Conservation (phyloP, 1,140 invertebrate species). For the Drusus annulatus region DNA sequence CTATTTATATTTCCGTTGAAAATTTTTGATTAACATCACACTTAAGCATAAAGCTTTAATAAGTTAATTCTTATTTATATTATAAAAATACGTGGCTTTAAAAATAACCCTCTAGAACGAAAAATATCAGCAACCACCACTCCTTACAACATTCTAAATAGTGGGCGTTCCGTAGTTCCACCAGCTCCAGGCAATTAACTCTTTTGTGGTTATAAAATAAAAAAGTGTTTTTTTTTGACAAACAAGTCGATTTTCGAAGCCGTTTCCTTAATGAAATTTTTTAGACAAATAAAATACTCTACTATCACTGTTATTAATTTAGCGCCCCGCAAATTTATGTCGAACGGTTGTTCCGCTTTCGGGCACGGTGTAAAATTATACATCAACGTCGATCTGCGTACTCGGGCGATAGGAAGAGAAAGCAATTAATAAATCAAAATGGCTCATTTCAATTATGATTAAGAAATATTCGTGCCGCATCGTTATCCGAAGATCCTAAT, state of each 20-base stretch:
- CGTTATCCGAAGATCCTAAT: conserved; percentile 15
- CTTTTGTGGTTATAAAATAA: too few species aligned
- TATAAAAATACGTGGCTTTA: too few species aligned
- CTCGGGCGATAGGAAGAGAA: conserved; percentile 35
- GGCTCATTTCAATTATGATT: conserved; percentile 41
- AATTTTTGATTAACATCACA: too few species aligned
- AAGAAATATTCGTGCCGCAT: conserved; percentile 21
- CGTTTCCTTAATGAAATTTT: background rate
- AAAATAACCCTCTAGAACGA: too few species aligned
- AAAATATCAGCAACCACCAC: too few species aligned
- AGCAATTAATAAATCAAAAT: conserved; percentile 47
- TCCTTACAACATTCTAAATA: too few species aligned
- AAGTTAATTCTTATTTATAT: too few species aligned
- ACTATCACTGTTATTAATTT: background rate
- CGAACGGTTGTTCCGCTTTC: conserved; percentile 14
- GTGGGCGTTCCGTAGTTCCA: too few species aligned
- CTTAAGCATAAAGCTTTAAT: too few species aligned
- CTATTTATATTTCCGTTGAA: too few species aligned
- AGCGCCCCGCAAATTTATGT: background rate
- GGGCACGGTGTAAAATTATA: conserved; percentile 2
- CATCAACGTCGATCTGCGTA: background rate
- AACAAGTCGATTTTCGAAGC: background rate
- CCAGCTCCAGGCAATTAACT: too few species aligned
- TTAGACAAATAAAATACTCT: background rate
- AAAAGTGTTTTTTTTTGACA: background rate